Evolutionary conservation across 2,113 vertebrate genomes (phyloP), one percentile per base, ranked within the genome.

Genomic region (Hystrix brachyura): DNA sequence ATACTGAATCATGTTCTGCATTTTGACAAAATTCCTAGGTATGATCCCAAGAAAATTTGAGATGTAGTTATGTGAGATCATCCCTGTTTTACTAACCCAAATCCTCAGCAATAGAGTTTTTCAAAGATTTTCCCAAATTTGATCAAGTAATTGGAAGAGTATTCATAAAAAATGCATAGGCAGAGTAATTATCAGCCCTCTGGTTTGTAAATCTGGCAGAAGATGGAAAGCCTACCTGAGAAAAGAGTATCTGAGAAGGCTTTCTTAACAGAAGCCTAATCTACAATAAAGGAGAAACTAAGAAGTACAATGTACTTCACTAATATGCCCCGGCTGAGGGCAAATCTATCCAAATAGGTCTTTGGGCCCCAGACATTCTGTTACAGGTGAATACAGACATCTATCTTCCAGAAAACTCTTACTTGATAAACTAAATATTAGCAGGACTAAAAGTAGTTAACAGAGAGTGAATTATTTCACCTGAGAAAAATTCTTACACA

Each of bases 321-420:
- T 17, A 7, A 11, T 82, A 7, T 23, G 21, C 19, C 21, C 9
- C 34, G 34, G 34, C 18, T 43, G n/a, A 38, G 25, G 25, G 3
- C 6, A 3, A 78, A 7, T 18, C 69, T 62, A 88, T 97, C 92
- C 87, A 97, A 98, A 97, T 48, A 98, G 72, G 85, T 12, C 53
- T 96, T 80, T 90, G 83, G 69, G 89, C 93, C 91, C 90, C 67
- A 76, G 72, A 96, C 96, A 96, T 95, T 98, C 59, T 94, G 95
- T 97, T 96, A 91, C 96, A 98, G 95, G 86, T 95, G 0, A 97
- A 96, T 94, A 78, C 78, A 94, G 95, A 91, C 7, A 0, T 94
- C 95, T 97, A 90, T 97, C 98, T 98, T 98, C 96, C 81, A 97
- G 88, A 97, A 97, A 98, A 97, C 95, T 90, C 88, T 97, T 97